Conservation (phyloP, 2,888 invertebrate genomes). For the Limenitis arthemis region DNA sequence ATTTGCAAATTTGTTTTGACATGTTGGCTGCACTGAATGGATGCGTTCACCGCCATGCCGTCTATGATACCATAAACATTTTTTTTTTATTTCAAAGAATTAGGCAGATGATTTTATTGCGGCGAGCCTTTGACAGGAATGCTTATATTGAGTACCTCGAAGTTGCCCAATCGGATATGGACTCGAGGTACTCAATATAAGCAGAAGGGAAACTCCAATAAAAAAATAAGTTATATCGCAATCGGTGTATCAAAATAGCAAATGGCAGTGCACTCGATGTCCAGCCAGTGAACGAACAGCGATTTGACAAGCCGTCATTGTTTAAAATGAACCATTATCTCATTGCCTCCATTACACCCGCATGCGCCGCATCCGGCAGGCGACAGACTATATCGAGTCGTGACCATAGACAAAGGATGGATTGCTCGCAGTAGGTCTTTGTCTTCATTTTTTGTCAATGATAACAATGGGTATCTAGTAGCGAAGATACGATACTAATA, state of each 20-base stretch:
- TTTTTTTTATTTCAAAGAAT: conserved; percentile 41
- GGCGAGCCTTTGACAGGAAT: conserved; percentile 55
- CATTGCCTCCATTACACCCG: conserved; percentile 62
- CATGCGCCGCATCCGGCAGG: conserved; percentile 56
- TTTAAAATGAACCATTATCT: conserved; percentile 55
- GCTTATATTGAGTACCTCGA: too few species aligned
- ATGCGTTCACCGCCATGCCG: conserved; percentile 31
- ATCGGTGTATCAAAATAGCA: conserved; percentile 19
- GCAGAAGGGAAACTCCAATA: not conserved
- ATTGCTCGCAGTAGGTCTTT: conserved; percentile 42
- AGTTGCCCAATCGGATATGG: too few species aligned
- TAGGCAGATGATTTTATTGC: conserved; percentile 48
- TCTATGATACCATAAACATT: conserved; percentile 61
- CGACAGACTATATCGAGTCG: conserved; percentile 42
- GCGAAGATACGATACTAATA: conserved; percentile 10
- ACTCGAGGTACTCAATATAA: too few species aligned
- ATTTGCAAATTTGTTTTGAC: conserved; percentile 55
- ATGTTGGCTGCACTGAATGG: conserved; percentile 46
- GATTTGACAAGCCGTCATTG: conserved; percentile 48
- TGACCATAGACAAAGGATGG: conserved; percentile 57
- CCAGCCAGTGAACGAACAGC: conserved; percentile 31
- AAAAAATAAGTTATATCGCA: conserved; percentile 1
- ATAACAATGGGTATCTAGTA: conserved; percentile 16
- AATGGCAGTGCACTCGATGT: conserved; percentile 30
- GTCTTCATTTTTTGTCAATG: conserved; percentile 37